These are phyloP conservation scores for Acrocephalus scirpaceus DNA, from an alignment of 2,797 vertebrate species.

Conservation along the genomic window DNA sequence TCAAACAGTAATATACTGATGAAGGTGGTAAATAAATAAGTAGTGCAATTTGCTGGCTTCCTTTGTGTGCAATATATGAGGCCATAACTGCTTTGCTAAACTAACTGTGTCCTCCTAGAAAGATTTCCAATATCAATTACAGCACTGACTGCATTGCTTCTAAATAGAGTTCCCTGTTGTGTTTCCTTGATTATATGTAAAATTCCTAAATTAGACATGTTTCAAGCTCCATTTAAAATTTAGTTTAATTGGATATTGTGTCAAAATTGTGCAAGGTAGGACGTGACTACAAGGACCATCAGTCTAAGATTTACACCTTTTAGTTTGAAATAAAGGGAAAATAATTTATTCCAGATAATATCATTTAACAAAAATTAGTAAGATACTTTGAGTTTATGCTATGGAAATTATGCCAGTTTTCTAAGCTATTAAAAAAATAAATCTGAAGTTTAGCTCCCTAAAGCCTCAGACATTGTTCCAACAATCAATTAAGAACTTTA, in stretches of 20 bases:
- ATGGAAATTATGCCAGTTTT: background rate
- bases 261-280: background rate
- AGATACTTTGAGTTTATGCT: background rate
- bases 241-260: background rate
- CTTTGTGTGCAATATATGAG: slow-evolving; percentile 3
- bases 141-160: background rate
- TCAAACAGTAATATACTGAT: background rate
- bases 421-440: background rate
- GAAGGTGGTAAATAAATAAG: slow-evolving; percentile 26
- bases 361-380: background rate
- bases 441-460: background rate
- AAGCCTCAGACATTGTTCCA: background rate
- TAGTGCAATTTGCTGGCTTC: slow-evolving; percentile 28
- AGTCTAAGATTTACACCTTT: background rate
- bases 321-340: background rate
- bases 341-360: background rate
- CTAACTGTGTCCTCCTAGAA: background rate
- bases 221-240: slow-evolving; percentile 33
- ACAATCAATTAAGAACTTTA: background rate
- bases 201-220: slow-evolving; percentile 4
- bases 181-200: slow-evolving; percentile 47
- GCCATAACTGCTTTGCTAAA: slow-evolving; percentile 27
- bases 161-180: background rate
- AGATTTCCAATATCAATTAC: slow-evolving; percentile 50
- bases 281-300: background rate